phyloP scores from a whole-genome alignment of 2,797 vertebrate genomes.

The Cryptoblepharus egeriae region DNA sequence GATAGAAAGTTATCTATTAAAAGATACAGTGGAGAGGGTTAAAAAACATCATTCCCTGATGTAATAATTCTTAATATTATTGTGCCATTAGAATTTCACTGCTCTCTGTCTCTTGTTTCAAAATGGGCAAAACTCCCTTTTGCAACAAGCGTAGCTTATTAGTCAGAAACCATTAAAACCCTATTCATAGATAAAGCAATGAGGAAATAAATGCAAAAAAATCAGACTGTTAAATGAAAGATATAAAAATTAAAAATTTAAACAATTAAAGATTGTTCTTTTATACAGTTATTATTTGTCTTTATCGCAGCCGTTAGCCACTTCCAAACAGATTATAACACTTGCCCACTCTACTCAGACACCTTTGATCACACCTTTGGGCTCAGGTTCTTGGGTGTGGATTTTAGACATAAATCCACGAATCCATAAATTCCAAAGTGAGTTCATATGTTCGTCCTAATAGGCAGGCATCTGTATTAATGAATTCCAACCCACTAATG shows the following conservation, averaged over 20 bases:
- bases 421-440: slow-evolving; percentile 34
- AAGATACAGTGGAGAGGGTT: no score
- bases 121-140: not conserved
- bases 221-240: not conserved
- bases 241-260: no score
- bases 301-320: not conserved
- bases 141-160: slow-evolving; percentile 6
- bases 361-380: not conserved
- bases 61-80: no score
- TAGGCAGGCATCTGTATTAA: slow-evolving; percentile 33
- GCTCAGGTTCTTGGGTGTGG: not conserved
- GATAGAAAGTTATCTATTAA: not conserved
- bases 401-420: not conserved
- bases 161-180: not conserved
- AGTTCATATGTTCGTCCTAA: not conserved
- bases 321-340: not conserved
- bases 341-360: not conserved
- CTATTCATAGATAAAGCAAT: not conserved
- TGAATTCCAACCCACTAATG: slow-evolving; percentile 10
- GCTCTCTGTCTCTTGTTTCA: not conserved
- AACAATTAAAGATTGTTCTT: not conserved
- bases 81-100: no score
- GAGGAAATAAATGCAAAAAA: no score
- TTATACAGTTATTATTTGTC: not conserved
- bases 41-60: no score